Percentiles rank a stretch among this genome's conserved stretches.
phyloP scores from a whole-genome alignment of 2,797 vertebrate genomes.

The Pteronotus mesoamericanus region DNA sequence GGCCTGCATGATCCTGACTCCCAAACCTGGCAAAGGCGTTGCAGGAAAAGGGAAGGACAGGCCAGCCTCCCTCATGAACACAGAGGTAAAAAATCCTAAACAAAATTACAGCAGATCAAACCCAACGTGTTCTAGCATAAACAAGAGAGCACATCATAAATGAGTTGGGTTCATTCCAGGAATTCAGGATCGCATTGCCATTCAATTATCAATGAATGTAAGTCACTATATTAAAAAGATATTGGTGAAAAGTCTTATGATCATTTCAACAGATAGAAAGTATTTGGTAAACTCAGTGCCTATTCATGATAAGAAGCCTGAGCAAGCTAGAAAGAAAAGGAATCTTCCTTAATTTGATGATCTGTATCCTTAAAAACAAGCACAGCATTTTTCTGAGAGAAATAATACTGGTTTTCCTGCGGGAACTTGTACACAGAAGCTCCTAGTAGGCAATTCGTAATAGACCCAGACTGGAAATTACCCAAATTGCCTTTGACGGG shows the following conservation, averaged over 20 bases:
- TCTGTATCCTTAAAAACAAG: not conserved
- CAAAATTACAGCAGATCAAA: not conserved
- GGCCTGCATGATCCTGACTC: not conserved
- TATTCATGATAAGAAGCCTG: not conserved
- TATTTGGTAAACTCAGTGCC: not conserved
- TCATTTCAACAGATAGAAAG: not conserved
- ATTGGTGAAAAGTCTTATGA: not conserved
- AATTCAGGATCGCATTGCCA: not conserved
- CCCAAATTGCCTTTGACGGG: not conserved
- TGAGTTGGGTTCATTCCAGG: not conserved
- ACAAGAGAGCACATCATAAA: not conserved
- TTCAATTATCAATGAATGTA: not conserved
- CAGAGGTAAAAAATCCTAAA: not conserved
- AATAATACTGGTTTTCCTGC: not conserved
- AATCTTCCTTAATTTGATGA: not conserved
- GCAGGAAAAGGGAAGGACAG: not conserved
- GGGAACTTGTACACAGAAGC: not conserved
- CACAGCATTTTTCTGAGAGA: not conserved
- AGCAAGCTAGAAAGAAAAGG: not conserved
- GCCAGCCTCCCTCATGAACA: not conserved
- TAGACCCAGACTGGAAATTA: not conserved
- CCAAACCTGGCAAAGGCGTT: not conserved
- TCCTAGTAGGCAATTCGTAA: not conserved
- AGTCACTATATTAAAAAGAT: not conserved
- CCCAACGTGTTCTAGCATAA: not conserved